A percentile compares a stretch with the other conserved stretches of the same genome.
Evolutionary conservation across 2,888 invertebrate genomes (phyloP).

Genomic region (Diaprepes abbreviatus): DNA sequence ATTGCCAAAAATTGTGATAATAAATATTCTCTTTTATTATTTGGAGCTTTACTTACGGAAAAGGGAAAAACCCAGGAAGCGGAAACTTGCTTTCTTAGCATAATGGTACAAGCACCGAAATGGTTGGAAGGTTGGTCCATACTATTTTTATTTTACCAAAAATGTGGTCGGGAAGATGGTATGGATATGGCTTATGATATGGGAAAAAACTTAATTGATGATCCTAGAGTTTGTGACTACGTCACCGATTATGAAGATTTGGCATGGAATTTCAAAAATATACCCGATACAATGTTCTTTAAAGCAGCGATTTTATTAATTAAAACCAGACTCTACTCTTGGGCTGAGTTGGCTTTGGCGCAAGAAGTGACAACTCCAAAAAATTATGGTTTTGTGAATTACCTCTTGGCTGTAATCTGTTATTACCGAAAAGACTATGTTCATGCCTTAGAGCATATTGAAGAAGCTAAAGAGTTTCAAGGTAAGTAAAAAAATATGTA

Average conservation of each 20-base stretch:
- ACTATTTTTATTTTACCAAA: slow-evolving; percentile 62
- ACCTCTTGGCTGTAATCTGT: slow-evolving; percentile 61
- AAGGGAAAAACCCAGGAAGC: slow-evolving; percentile 59
- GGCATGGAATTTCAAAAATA: slow-evolving; percentile 59
- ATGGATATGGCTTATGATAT: slow-evolving; percentile 61
- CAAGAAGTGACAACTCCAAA: slow-evolving; percentile 55
- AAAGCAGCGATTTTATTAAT: slow-evolving; percentile 59
- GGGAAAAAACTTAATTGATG: slow-evolving; percentile 57
- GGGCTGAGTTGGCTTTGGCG: slow-evolving; percentile 61
- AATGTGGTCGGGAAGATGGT: slow-evolving; percentile 59
- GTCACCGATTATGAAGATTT: slow-evolving; percentile 58
- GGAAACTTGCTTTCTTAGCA: slow-evolving; percentile 63
- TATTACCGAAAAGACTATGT: slow-evolving; percentile 60
- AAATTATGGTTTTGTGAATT: slow-evolving; percentile 59
- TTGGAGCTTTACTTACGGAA: slow-evolving; percentile 59
- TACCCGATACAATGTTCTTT: slow-evolving; percentile 60
- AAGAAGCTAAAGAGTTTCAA: slow-evolving; percentile 58
- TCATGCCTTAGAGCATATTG: slow-evolving; percentile 61
- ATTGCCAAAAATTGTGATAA: slow-evolving; percentile 57
- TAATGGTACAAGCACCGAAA: slow-evolving; percentile 57
- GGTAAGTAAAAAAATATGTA: slow-evolving; percentile 53
- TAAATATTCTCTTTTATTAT: slow-evolving; percentile 61
- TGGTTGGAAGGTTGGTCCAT: slow-evolving; percentile 65
- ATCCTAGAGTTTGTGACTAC: slow-evolving; percentile 50
- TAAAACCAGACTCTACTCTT: slow-evolving; percentile 60